Evolutionary conservation across 2,888 invertebrate species (phyloP), one percentile per base, ranked within the genome.

Genomic region (Eupithecia inturbata): DNA sequence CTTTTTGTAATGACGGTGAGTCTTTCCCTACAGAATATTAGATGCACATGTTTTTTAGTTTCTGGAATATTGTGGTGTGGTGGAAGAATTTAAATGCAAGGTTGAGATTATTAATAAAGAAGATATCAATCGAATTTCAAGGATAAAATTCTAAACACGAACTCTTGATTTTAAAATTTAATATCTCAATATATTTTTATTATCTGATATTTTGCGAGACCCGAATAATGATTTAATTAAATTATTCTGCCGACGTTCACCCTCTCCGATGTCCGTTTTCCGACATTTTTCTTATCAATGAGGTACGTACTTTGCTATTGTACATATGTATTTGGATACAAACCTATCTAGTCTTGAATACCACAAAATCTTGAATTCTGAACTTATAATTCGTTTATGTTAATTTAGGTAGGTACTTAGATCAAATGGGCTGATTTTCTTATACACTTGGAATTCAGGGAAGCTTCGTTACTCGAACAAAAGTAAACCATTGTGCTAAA

Each of bases 1-100:
- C 91, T 98, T 69, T 93, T 96, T 68, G 96, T 98, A 36, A 98
- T 98, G 96, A 96, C 96, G 93, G 96, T 96, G 86, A 95, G 96
- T 70, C 19, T 31, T 3, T 45, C 49, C 22, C 22, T 22, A 10
- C 49, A 53, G 49, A 53, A 53, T 53, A 53, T 53, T 22, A 53
- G n/a, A 53, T 22, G 22, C 49, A 53, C 57, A 26, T 26, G 57
- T 57, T 5, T 14, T 26, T 57, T 26, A 57, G 14, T 57, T 22
- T 57, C 14, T 57, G 57, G 22, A 57, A 57, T 57, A 12, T 57
- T 26, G 9, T 26, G 22, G 3, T 22, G 10, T 4, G 12, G 57
- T 12, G 22, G 10, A 12, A 12, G 22, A 49, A 22, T 53, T 22
- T 53, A 53, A 53, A 57, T 4, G 12, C 3, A 26, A 12, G 57